Conservation (phyloP, 1,140 invertebrate genomes). For the Mamestra configurata region DNA sequence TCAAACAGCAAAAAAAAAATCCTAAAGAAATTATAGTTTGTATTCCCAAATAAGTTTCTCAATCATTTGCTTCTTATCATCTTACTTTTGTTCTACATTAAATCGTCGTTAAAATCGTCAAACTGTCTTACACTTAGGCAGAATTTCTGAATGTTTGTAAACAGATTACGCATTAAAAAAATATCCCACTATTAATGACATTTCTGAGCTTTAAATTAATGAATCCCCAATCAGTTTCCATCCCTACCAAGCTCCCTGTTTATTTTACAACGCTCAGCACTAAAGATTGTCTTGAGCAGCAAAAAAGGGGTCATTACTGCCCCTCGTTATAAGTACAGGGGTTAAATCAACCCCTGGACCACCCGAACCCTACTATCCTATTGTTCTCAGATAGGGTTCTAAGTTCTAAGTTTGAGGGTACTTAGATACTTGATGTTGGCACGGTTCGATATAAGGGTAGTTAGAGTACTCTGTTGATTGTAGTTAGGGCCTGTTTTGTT, state of each 20-base stretch:
- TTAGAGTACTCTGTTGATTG: not conserved
- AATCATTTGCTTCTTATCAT: not conserved
- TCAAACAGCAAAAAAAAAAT: too few relatives aligned
- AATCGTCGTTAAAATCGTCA: too few relatives aligned
- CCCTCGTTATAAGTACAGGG: constrained; percentile 26
- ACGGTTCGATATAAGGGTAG: not conserved
- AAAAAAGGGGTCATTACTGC: constrained; percentile 44
- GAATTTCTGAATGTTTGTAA: too few relatives aligned
- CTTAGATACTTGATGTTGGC: constrained; percentile 19
- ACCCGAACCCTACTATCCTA: constrained; percentile 16
- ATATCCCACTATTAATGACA: too few relatives aligned
- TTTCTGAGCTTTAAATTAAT: not conserved
- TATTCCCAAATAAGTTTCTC: too few relatives aligned
- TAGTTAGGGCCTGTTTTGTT: not conserved
- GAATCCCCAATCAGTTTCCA: not conserved
- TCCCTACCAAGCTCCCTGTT: constrained; percentile 3
- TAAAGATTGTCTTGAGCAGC: not conserved
- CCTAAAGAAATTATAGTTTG: too few relatives aligned
- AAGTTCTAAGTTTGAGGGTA: not conserved
- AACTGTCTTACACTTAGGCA: too few relatives aligned
- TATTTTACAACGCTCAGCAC: constrained; percentile 13
- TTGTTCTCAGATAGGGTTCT: constrained; percentile 42
- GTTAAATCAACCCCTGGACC: constrained; percentile 9
- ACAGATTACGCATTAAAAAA: too few relatives aligned
- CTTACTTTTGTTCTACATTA: not conserved